Conservation (phyloP, 2,113 vertebrate species). For the Colinus virginianus region DNA sequence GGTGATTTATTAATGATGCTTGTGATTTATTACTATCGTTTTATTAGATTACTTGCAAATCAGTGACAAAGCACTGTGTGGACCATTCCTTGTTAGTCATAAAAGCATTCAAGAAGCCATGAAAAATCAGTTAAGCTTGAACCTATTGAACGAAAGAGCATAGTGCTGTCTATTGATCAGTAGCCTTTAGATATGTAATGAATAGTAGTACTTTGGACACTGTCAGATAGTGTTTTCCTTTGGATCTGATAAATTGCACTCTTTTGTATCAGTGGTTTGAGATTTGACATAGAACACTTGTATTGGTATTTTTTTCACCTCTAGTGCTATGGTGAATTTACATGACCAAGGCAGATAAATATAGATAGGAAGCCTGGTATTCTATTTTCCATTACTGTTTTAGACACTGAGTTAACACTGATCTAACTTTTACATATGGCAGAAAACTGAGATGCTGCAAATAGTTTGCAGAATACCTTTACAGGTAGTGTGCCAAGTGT, state of each 20-base stretch:
- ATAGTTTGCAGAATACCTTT: background rate
- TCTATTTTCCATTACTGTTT: background rate
- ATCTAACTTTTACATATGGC: background rate
- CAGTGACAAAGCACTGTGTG: conserved; percentile 54
- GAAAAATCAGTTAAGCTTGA: conserved; percentile 75
- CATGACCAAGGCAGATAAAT: background rate
- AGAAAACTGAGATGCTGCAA: background rate
- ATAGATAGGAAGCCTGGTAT: background rate
- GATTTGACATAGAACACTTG: conserved; percentile 19
- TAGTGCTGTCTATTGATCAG: conserved; percentile 61
- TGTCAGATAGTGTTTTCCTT: conserved; percentile 66
- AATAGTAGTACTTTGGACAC: conserved; percentile 53
- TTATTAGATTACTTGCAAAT: conserved; percentile 66
- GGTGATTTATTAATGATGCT: conserved; percentile 60
- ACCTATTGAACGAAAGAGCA: conserved; percentile 55
- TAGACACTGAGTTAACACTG: background rate
- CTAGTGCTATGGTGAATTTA: background rate
- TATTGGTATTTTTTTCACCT: conserved; percentile 17
- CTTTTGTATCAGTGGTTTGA: conserved; percentile 38
- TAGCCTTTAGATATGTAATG: conserved; percentile 68
- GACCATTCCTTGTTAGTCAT: conserved; percentile 62
- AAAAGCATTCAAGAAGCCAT: conserved; percentile 71
- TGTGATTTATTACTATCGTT: conserved; percentile 66
- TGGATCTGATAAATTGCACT: conserved; percentile 67
- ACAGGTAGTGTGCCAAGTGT: background rate